These are phyloP conservation scores for Cyprinodon diabolis DNA, from an alignment of 2,797 vertebrate genomes.

Conservation along the genomic window DNA sequence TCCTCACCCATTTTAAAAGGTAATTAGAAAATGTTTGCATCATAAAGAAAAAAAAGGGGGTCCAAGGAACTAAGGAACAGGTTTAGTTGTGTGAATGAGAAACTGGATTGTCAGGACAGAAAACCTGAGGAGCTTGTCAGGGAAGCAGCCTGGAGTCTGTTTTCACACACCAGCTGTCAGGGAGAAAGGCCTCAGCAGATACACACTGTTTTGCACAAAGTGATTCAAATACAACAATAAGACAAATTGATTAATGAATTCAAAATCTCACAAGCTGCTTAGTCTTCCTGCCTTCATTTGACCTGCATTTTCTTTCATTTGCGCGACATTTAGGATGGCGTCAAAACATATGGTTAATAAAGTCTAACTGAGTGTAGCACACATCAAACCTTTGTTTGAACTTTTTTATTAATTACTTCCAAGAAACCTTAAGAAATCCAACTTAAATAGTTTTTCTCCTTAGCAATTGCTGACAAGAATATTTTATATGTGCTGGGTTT, in stretches of 20 bases:
- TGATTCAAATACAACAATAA: not conserved
- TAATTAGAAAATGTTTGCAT: constrained; percentile 6
- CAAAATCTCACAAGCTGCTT: not conserved
- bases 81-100: constrained; percentile 1
- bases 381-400: constrained; percentile 24
- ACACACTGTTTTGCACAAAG: not conserved
- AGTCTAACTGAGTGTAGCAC: constrained; percentile 66
- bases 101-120: constrained; percentile 20
- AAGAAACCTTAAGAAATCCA: too few relatives aligned
- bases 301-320: not conserved
- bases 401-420: too few relatives aligned
- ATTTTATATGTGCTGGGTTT: too few relatives aligned
- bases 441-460: too few relatives aligned
- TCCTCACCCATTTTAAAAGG: not conserved
- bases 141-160: constrained; percentile 3
- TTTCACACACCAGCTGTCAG: constrained; percentile 16
- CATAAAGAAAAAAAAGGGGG: not conserved
- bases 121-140: constrained; percentile 40
- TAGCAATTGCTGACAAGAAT: too few relatives aligned
- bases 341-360: constrained; percentile 51
- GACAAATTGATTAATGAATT: not conserved
- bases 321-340: constrained; percentile 3
- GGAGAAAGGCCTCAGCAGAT: not conserved
- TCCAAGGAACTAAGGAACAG: not conserved
- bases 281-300: not conserved